These are phyloP conservation scores for Nyctibius bracteatus DNA, from an alignment of 2,113 vertebrate genomes.

Conservation along the genomic window DNA sequence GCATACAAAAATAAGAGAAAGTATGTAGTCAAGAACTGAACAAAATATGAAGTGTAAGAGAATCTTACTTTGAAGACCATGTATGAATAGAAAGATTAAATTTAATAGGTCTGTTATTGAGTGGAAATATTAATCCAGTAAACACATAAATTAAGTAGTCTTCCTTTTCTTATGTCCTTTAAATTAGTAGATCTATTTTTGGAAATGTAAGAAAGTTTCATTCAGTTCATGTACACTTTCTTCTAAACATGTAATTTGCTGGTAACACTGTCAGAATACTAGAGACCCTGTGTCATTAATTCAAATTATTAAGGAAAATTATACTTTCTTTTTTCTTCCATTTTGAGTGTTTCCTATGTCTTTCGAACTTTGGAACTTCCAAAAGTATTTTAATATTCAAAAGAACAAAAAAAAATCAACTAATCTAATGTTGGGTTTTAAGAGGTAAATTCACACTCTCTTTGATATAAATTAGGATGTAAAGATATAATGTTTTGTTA, in stretches of 20 bases:
- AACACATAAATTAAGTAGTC: neutral
- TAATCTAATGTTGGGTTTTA: neutral
- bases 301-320: neutral
- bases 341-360: neutral
- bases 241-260: neutral
- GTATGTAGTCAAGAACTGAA: neutral
- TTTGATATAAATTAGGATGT: neutral
- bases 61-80: neutral
- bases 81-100: neutral
- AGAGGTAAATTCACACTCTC: neutral
- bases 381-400: neutral
- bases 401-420: neutral
- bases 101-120: neutral
- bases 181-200: neutral
- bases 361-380: neutral
- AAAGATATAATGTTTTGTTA: neutral
- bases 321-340: neutral
- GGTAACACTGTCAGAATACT: neutral
- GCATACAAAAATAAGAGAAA: neutral
- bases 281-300: neutral
- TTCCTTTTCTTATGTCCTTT: neutral
- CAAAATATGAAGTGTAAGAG: too few relatives aligned
- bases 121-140: neutral
- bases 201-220: neutral
- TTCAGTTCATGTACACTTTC: neutral